These are phyloP conservation scores for Limosa lapponica DNA, from an alignment of 2,797 vertebrate species.

Conservation along the genomic window DNA sequence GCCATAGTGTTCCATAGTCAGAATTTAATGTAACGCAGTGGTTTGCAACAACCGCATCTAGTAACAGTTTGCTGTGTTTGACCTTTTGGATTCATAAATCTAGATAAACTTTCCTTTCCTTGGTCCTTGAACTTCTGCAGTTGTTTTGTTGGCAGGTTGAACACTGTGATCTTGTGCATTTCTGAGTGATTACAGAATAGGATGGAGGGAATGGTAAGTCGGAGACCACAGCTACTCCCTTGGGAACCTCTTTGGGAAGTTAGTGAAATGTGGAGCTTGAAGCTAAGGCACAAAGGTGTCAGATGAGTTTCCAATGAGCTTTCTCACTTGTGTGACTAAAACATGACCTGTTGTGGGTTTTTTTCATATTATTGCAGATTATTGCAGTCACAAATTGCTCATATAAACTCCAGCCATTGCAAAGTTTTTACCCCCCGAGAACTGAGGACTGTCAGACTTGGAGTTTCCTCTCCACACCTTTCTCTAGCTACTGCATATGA, in stretches of 20 bases:
- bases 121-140: neutral
- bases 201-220: neutral
- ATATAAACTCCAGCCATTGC: neutral
- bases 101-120: constrained; percentile 27
- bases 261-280: neutral
- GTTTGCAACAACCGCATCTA: neutral
- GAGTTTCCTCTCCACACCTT: neutral
- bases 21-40: neutral
- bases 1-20: neutral
- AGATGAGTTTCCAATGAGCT: neutral
- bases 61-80: constrained; percentile 11
- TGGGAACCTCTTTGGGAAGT: neutral
- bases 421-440: neutral
- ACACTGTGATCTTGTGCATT: neutral
- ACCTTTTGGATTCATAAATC: constrained; percentile 53
- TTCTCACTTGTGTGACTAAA: neutral
- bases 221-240: neutral
- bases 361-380: neutral
- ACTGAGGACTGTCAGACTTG: neutral
- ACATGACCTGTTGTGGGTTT: neutral
- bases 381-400: neutral
- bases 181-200: neutral
- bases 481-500: neutral
- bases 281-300: neutral
- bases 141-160: neutral